phyloP scores from a whole-genome alignment of 1,140 invertebrate genomes.

The Solenopsis invicta region DNA sequence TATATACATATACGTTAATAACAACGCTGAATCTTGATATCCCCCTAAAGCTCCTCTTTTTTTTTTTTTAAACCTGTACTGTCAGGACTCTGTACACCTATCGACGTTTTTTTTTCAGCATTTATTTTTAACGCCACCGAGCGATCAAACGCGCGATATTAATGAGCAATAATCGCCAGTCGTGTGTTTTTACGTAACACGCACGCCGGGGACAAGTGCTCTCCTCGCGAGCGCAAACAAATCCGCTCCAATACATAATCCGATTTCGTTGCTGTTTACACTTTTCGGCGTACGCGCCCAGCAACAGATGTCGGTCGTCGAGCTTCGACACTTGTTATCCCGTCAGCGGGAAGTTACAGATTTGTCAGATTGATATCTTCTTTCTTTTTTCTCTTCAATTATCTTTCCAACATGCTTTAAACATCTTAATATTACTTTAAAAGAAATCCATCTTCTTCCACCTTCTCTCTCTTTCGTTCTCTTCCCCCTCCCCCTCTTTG shows the following conservation, averaged over 20 bases:
- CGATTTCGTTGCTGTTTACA: conserved; percentile 11
- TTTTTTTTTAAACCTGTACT: too few species aligned
- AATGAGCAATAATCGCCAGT: conserved; percentile 25
- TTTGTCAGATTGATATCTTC: neutral
- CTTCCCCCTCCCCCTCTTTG: neutral
- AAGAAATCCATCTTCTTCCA: neutral
- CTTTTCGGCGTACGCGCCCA: neutral
- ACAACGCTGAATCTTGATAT: too few species aligned
- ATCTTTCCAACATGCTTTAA: too few species aligned
- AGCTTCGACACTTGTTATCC: conserved; percentile 18
- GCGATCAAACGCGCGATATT: conserved; percentile 36
- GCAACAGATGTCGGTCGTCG: conserved; percentile 23
- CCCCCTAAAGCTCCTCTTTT: too few species aligned
- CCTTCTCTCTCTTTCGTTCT: neutral
- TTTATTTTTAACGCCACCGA: conserved; percentile 47
- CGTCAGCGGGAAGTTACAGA: neutral
- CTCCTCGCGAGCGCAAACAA: conserved; percentile 18
- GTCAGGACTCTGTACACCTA: neutral
- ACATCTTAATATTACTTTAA: neutral
- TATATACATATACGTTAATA: too few species aligned
- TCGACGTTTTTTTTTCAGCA: conserved; percentile 11
- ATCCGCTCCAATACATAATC: conserved; percentile 37
- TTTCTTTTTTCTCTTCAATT: neutral
- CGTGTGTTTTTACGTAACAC: conserved; percentile 37
- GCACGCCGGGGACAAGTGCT: neutral